A percentile compares a stretch with the other conserved stretches of the same genome.
Evolutionary conservation across 2,113 vertebrate genomes (phyloP).

Genomic region (Plectropomus leopardus): DNA sequence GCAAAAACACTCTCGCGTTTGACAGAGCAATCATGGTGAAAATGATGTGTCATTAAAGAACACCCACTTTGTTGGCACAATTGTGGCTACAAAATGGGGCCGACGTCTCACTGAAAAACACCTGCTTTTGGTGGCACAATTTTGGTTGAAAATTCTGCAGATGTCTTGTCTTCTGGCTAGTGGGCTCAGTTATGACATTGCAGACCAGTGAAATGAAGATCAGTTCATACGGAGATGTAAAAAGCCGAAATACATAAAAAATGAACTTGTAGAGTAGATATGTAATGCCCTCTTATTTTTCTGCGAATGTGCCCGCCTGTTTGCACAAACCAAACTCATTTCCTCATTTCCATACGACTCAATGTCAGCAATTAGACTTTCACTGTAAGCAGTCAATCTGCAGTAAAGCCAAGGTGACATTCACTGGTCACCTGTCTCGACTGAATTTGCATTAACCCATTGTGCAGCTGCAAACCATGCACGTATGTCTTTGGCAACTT

Average conservation of each 20-base stretch:
- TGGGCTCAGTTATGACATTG: not conserved
- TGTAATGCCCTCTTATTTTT: not conserved
- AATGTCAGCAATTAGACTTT: slow-evolving; percentile 4
- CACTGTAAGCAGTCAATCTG: not conserved
- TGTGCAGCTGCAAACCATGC: not conserved
- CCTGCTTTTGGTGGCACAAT: too few species aligned
- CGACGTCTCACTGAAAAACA: too few species aligned
- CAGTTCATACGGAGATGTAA: not conserved
- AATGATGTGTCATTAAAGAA: too few species aligned
- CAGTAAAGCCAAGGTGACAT: slow-evolving; percentile 44
- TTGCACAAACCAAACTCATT: not conserved
- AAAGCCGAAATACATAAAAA: not conserved
- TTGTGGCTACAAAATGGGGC: too few species aligned
- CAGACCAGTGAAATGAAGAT: not conserved
- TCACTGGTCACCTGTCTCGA: slow-evolving; percentile 22
- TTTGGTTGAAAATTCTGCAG: too few species aligned
- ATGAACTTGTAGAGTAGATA: too few species aligned
- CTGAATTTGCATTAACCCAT: slow-evolving; percentile 36
- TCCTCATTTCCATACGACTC: not conserved
- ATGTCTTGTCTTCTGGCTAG: not conserved
- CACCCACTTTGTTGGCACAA: too few species aligned
- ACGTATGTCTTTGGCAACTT: slow-evolving; percentile 28
- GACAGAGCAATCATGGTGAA: too few species aligned
- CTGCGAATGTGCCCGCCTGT: not conserved
- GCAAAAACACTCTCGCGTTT: too few species aligned